Base-by-base conservation (phyloP, 1,140 invertebrate genomes). In the Drosophila gunungcola region DNA sequence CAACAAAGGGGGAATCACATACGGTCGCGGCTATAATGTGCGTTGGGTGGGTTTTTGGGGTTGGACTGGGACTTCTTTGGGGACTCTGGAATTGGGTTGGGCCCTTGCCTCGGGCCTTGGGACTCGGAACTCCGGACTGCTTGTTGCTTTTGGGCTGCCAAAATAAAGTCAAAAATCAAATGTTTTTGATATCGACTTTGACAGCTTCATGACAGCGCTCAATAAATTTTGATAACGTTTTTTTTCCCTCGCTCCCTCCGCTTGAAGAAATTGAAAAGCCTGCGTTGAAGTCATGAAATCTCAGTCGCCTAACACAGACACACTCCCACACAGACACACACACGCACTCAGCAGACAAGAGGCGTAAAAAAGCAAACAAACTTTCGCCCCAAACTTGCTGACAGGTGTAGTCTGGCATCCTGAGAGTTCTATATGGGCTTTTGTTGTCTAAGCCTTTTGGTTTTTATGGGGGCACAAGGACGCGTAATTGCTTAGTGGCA, bases 101-200 rank as follows among this genome's bases (percentile, higher is more conserved):
- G 41, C 45, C 53, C 11, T 60, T 43, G 56, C 38, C 46, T 46
- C 45, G 29, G 73, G 53, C 9, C 43, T 21, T 29, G 41, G 49
- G 42, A 48, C 39, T 65, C 34, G n/a, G 13, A 42, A 42, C 21
- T 21, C 29, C 55, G 58, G 51, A 16, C 63, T 41, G 81, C 82
- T 86, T 86, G 83, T 86, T 86, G 84, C 84, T 84, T 29, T 41
- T 27, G 36, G 76, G 53, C 84, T 84, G 76, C 69, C 77, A 90
- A 73, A 81, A 90, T 85, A 89, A 85, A 90, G 85, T 90, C 85
- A 90, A 90, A 84, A 91, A 91, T 91, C 80, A 91, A 91, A 91
- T 84, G 88, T 88, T 91, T 81, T 91, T 88, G 84, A 78, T 84
- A 91, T 91, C 88, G 89, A 91, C 80, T 88, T 84, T 91, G 88